Evolutionary conservation across 1,140 invertebrate species (phyloP), one percentile per base, ranked within the genome.

Genomic region (Aphidius ervi): DNA sequence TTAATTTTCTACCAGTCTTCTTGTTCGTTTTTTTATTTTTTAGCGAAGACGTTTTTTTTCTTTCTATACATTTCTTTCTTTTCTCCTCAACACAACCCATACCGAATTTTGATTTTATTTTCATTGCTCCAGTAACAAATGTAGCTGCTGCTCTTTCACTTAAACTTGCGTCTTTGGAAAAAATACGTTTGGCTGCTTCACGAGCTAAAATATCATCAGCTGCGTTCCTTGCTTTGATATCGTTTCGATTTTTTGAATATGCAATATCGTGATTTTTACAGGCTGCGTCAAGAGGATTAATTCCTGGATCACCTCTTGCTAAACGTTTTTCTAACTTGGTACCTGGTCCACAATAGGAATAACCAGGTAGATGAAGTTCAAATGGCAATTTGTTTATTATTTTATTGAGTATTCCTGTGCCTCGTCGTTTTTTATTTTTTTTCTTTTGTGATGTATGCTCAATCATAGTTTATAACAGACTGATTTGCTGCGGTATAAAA

Each of bases 301-400:
- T 48, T 7, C 3, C 46, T 48, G 46, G 46, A 48, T 48, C n/a
- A 7, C 46, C 46, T 9, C 46, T 9, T 5, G 46, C 46, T 48
- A 48, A 48, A n/a, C n/a, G n/a, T 48, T 48, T 48, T n/a, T 9
- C 46, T 16, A 48, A 48, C n/a, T 48, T 48, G 6, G 46, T 48
- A 9, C 46, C n/a, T 1, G 46, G 46, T n/a, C 46, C 46, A 1
- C n/a, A 48, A 7, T 48, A 48, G 2, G 10, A 16, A 48, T 48
- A 48, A 5, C 46, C 46, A 9, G 46, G 46, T 1, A 48, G 20
- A 48, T 48, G 46, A 16, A 48, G n/a, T 48, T 48, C 46, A 48
- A 48, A 6, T n/a, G 46, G 46, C 6, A 3, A n/a, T n/a, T n/a
- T 48, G 1, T 48, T 48, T 9, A 48, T 48, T 6, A 48, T 7